Evolutionary conservation across 2,797 vertebrate genomes (phyloP).

Genomic region (Pachyuromys duprasi): DNA sequence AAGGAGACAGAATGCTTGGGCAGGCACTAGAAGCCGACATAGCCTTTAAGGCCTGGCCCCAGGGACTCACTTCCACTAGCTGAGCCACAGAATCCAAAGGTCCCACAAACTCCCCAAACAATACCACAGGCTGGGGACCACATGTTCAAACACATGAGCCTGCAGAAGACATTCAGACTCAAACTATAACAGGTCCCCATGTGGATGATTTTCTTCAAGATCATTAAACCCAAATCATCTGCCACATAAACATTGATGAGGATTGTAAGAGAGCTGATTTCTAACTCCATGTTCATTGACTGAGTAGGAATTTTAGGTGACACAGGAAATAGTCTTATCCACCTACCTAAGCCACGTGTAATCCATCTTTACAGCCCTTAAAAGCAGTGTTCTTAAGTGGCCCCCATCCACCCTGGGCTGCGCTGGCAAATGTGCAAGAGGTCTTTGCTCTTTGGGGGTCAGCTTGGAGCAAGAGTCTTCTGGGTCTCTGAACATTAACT

Average conservation of each 20-base stretch:
- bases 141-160: neutral
- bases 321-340: slow-evolving; percentile 10
- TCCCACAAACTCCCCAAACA: neutral
- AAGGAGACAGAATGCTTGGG: neutral
- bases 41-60: neutral
- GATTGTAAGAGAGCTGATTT: slow-evolving; percentile 15
- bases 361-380: slow-evolving; percentile 41
- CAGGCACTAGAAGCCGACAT: neutral
- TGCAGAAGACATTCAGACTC: neutral
- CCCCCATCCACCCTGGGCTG: neutral
- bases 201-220: slow-evolving; percentile 43
- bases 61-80: neutral
- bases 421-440: neutral
- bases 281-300: slow-evolving; percentile 38
- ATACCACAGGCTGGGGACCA: neutral
- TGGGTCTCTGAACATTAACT: slow-evolving; percentile 27
- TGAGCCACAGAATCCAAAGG: neutral
- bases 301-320: slow-evolving; percentile 43
- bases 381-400: slow-evolving; percentile 15
- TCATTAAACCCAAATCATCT: slow-evolving; percentile 16
- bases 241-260: slow-evolving; percentile 15
- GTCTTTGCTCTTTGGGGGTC: slow-evolving; percentile 13
- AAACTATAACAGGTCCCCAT: neutral
- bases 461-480: neutral
- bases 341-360: slow-evolving; percentile 8